Evolutionary conservation across 1,140 invertebrate genomes (phyloP).

Genomic region (Formica selysi): DNA sequence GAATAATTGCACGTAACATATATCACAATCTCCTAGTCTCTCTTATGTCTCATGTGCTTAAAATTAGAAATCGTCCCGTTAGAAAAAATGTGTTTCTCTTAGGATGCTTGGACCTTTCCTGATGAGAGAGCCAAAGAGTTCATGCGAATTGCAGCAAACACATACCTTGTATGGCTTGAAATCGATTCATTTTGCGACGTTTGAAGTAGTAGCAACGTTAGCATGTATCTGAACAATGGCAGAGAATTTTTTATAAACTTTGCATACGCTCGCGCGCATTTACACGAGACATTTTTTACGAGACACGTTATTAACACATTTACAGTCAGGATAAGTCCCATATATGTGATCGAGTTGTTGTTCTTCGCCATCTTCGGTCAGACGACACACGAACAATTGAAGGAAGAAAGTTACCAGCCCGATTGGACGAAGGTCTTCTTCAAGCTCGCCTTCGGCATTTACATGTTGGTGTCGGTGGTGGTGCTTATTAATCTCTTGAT

Average conservation of each 20-base stretch:
- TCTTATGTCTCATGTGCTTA: constrained; percentile 40
- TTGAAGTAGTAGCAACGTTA: constrained; percentile 36
- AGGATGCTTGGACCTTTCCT: constrained; percentile 33
- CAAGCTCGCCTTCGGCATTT: constrained; percentile 95
- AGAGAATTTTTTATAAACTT: constrained; percentile 43
- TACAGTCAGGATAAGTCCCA: constrained; percentile 95
- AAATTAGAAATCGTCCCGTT: constrained; percentile 20
- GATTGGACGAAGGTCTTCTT: constrained; percentile 92
- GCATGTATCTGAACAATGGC: constrained; percentile 38
- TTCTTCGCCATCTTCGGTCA: constrained; percentile 99
- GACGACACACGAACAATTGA: constrained; percentile 94
- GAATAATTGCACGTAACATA: constrained; percentile 38
- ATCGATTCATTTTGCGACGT: constrained; percentile 29
- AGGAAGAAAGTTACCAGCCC: constrained; percentile 88
- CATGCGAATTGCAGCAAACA: constrained; percentile 25
- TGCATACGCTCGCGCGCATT: constrained; percentile 19
- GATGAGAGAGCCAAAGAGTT: not conserved
- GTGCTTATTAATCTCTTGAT: constrained; percentile 99
- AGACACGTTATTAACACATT: constrained; percentile 86
- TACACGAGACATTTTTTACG: constrained; percentile 50
- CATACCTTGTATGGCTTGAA: constrained; percentile 54
- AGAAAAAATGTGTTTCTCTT: constrained; percentile 17
- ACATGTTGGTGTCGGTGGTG: constrained; percentile 99
- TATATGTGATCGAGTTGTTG: constrained; percentile 97
- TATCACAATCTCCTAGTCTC: not conserved